Conservation (phyloP, 1,140 invertebrate species). For the Asobara japonica region DNA sequence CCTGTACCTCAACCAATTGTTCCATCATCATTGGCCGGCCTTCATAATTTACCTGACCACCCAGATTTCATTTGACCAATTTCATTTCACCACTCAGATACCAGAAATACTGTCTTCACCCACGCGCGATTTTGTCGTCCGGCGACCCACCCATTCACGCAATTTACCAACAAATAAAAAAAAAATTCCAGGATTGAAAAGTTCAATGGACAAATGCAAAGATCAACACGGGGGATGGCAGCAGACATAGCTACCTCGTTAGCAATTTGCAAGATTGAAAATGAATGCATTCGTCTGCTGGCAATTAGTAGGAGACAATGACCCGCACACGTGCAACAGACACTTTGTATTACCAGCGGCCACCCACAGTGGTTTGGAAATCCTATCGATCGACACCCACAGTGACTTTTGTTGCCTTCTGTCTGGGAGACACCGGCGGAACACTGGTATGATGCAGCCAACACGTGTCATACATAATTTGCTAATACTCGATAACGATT, state of each 20-base stretch:
- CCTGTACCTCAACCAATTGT: too few species aligned
- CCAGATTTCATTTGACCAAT: too few species aligned
- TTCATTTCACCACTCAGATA: too few species aligned
- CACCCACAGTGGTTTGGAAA: constrained; percentile 13
- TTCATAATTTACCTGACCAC: too few species aligned
- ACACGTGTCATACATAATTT: constrained; percentile 13
- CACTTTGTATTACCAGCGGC: not conserved
- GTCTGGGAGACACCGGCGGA: not conserved
- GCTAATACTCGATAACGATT: not conserved
- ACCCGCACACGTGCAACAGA: constrained; percentile 9
- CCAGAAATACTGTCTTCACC: too few species aligned
- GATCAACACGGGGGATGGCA: not conserved
- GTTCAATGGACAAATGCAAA: too few species aligned
- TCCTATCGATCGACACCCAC: constrained; percentile 23
- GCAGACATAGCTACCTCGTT: not conserved
- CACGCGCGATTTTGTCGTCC: too few species aligned
- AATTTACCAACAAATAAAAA: too few species aligned
- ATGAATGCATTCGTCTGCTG: constrained; percentile 10
- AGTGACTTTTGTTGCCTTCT: not conserved
- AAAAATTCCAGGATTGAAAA: too few species aligned
- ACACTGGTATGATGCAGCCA: not conserved
- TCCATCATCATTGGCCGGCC: too few species aligned
- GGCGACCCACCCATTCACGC: too few species aligned
- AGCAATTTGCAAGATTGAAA: not conserved
- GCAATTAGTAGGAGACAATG: constrained; percentile 22